A percentile compares a stretch with the other conserved stretches of the same genome.
These are phyloP conservation scores for Celastrina argiolus DNA, from an alignment of 2,888 invertebrate genomes.

Conservation along the genomic window DNA sequence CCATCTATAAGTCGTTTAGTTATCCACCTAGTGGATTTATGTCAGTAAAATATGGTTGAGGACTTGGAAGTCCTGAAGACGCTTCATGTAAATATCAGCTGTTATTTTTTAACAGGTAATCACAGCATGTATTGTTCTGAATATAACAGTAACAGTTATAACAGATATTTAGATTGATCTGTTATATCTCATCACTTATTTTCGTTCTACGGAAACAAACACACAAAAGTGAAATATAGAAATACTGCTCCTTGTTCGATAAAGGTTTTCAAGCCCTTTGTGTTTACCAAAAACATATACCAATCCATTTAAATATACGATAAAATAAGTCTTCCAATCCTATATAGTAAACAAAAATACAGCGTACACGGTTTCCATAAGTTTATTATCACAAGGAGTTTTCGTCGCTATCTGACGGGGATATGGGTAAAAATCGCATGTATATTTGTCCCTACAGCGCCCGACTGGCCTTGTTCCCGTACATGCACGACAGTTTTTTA, in stretches of 20 bases:
- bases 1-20: too few relatives aligned
- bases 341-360: neutral
- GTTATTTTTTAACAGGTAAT: too few relatives aligned
- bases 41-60: too few relatives aligned
- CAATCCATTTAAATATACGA: neutral
- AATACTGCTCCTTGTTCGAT: neutral
- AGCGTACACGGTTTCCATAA: neutral
- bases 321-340: conserved; percentile 4
- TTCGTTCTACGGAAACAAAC: too few relatives aligned
- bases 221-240: neutral
- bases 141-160: too few relatives aligned
- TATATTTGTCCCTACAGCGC: conserved; percentile 12
- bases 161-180: too few relatives aligned
- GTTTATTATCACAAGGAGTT: neutral
- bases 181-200: too few relatives aligned
- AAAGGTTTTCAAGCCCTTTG: neutral
- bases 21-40: too few relatives aligned
- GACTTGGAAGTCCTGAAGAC: too few relatives aligned
- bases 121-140: too few relatives aligned
- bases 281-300: neutral
- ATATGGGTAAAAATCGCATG: conserved; percentile 23
- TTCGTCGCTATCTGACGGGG: neutral
- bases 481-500: conserved; percentile 49
- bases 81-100: too few relatives aligned
- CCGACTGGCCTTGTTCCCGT: conserved; percentile 29